Percentiles rank a stretch among this genome's conserved stretches.
These are phyloP conservation scores for Euphonia xanthogaster DNA, from an alignment of 2,797 vertebrate genomes.

Conservation along the genomic window DNA sequence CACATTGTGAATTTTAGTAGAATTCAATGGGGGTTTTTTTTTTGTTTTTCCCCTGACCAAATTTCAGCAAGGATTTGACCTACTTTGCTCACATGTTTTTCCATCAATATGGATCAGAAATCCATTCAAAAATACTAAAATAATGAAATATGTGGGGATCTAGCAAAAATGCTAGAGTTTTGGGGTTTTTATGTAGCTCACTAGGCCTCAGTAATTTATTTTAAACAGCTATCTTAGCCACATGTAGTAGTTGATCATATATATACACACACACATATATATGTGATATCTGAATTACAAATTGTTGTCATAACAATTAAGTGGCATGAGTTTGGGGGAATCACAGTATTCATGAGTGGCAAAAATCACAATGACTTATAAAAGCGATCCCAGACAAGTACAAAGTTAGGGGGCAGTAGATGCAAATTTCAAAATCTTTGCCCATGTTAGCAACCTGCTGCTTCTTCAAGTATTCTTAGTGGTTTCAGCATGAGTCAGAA, in stretches of 20 bases:
- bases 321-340: neutral
- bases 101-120: neutral
- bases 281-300: neutral
- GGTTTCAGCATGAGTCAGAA: conserved; percentile 5
- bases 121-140: neutral
- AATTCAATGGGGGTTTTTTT: too few relatives aligned
- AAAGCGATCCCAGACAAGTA: neutral
- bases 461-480: neutral
- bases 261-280: neutral
- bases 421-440: neutral
- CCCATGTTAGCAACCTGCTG: neutral
- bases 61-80: neutral
- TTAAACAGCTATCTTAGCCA: neutral
- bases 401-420: neutral
- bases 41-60: neutral
- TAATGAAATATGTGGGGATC: neutral
- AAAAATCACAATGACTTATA: neutral
- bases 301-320: neutral
- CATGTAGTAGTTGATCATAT: neutral
- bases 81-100: neutral
- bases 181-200: neutral
- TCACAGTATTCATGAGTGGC: neutral
- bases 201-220: neutral
- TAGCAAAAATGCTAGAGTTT: neutral
- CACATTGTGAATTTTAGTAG: neutral